These are phyloP conservation scores for Stomorhina lunata DNA, from an alignment of 2,888 invertebrate genomes.

Conservation along the genomic window DNA sequence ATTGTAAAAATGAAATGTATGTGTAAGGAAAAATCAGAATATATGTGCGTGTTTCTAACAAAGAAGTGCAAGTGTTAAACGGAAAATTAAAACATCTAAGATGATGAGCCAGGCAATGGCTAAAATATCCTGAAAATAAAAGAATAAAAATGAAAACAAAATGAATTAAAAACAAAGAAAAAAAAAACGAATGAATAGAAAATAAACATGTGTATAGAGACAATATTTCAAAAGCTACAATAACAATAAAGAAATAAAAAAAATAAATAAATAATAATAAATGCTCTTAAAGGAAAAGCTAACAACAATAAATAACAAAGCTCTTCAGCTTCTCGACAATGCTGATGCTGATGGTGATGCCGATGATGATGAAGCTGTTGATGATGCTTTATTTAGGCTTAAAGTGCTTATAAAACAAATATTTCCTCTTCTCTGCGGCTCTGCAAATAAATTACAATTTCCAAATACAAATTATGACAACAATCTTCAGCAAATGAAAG, in stretches of 20 bases:
- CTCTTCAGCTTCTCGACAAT: background rate
- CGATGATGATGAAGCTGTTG: conserved; percentile 14
- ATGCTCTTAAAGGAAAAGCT: conserved; percentile 7
- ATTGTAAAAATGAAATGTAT: background rate
- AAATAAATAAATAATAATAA: background rate
- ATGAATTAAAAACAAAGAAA: background rate
- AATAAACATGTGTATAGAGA: conserved; percentile 27
- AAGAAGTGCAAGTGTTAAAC: too few species aligned
- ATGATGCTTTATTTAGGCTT: too few species aligned
- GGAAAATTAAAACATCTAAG: background rate
- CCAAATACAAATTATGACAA: too few species aligned
- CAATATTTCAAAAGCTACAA: conserved; percentile 6
- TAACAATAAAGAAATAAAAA: conserved; percentile 4
- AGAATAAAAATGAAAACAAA: conserved; percentile 11
- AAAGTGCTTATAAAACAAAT: too few species aligned
- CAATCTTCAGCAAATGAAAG: too few species aligned
- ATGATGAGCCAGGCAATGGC: background rate
- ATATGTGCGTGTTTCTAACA: too few species aligned
- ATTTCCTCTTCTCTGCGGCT: too few species aligned
- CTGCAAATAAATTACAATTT: too few species aligned
- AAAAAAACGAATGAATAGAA: background rate
- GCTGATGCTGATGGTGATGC: background rate
- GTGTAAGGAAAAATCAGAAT: too few species aligned
- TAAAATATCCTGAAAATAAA: background rate
- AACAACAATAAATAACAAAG: background rate